Base-by-base conservation (phyloP, 2,797 vertebrate genomes). In the Danio aesculapii region DNA sequence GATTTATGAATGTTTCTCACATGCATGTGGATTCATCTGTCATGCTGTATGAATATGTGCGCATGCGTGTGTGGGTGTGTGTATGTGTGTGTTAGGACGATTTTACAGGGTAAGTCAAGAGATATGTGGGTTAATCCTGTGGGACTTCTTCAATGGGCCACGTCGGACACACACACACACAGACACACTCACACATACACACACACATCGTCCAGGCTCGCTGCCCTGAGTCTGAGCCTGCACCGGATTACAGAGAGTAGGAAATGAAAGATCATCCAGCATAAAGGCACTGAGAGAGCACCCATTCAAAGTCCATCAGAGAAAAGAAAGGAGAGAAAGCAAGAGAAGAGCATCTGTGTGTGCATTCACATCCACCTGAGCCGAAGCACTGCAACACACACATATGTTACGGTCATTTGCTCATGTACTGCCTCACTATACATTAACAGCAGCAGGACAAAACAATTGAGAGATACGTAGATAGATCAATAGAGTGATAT, bases 221-320 rank as follows among this genome's bases (percentile, higher is more conserved):
- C 75, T 74, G 62, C 75, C 49, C 47, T 79, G 63, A 70, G 64
- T 55, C 61, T 73, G 63, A 70, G 64, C 49, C 55, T 73, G 58
- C 58, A 78, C 64, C 67, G 79, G 75, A 84, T 84, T 86, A 86
- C 47, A 3, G 66, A 70, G 62, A 92, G 84, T 87, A 91, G 94
- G 92, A 94, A 94, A 92, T 94, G 88, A 94, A 92, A 92, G 92
- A 92, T 94, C 92, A 94, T 91, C 92, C 88, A 90, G 77, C 53
- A 63, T 83, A 84, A 84, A 89, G 88, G 86, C 86, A 88, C 87
- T 88, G 86, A 82, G 84, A 79, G 70, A 78, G 52, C 47, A 62
- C 63, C 72, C 71, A 80, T 75, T 83, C 76, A 84, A 68, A 64
- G 55, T 76, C 47, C 59, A 71, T 46, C 67, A 59, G 52, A 44